Evolutionary conservation across 2,113 vertebrate genomes (phyloP).

Genomic region (Chunga burmeisteri): DNA sequence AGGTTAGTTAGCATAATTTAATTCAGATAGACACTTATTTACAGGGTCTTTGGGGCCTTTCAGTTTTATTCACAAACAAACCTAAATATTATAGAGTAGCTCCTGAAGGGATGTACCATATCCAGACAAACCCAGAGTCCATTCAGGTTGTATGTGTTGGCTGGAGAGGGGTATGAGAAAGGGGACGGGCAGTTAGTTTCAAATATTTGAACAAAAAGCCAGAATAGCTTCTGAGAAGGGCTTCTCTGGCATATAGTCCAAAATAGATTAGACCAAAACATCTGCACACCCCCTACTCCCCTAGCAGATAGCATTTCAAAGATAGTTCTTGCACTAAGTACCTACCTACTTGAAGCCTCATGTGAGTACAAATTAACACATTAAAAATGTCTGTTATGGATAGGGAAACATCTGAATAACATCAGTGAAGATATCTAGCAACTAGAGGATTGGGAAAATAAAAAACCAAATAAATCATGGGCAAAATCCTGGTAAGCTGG

Average conservation of each 20-base stretch:
- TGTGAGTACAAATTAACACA: not conserved
- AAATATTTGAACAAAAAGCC: not conserved
- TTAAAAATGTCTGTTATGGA: not conserved
- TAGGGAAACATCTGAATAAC: not conserved
- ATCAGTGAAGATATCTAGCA: not conserved
- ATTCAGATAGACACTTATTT: not conserved
- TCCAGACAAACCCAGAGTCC: not conserved
- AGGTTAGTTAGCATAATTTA: not conserved
- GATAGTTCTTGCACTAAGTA: not conserved
- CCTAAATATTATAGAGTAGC: not conserved
- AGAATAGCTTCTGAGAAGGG: not conserved
- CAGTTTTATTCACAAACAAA: not conserved
- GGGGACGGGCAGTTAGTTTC: not conserved
- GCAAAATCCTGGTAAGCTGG: not conserved
- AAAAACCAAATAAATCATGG: not conserved
- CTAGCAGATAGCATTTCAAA: not conserved
- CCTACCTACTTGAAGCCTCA: not conserved
- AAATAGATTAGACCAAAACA: not conserved
- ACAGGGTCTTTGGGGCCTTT: not conserved
- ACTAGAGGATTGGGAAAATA: rapidly evolving
- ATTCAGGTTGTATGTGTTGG: not conserved
- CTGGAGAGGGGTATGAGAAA: not conserved
- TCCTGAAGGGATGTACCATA: not conserved
- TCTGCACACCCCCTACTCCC: not conserved
- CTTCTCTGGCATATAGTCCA: not conserved